Evolutionary conservation across 2,113 vertebrate species (phyloP), one percentile per base, ranked within the genome.

Genomic region (Enhydra lutris): DNA sequence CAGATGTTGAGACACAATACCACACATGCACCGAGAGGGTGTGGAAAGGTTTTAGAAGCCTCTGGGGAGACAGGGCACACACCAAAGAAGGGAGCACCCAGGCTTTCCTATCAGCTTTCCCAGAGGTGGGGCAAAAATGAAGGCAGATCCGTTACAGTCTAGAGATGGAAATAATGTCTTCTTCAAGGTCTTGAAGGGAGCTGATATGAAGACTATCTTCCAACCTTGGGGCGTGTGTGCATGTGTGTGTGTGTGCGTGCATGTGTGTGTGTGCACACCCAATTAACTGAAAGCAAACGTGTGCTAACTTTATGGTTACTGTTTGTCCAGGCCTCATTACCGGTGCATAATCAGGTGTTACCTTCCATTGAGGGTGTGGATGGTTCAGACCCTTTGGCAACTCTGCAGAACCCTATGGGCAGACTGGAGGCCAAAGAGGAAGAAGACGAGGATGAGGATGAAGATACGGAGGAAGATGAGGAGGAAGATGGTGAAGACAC

Each of bases 341-440:
- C 99, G 4, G 99, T 98, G 81, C 99, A 99, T 94, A 99, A 99
- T 97, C 98, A 99, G 90, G 98, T 99, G 7, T 99, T 99, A 59
- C 98, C 99, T 92, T 99, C 99, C 71, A 99, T 99, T 97, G 98
- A 99, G 59, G 99, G 98, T 36, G 99, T 99, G 65, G 99, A 98
- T 18, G 99, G 99, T 80, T 98, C 99, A 73, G 99, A 99, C 97
- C 99, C 99, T 34, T 98, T 99, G 67, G 98, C 96, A 52, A 96
- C 99, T 79, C 98, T 99, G 91, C 99, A 99, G 95, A 99, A 99
- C 96, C 99, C 99, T 3, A 99, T 99, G 98, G 99, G 98, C 78
- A 99, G 99, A 17, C 99, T 99, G 71, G 99, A 99, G 79, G 99
- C 99, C 10, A 99, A 99, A 52, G 99, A 99, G 91, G 99, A 99